Base-by-base conservation (phyloP, 92 coral and sea anemone genomes). In the Parazoanthus darwini region DNA sequence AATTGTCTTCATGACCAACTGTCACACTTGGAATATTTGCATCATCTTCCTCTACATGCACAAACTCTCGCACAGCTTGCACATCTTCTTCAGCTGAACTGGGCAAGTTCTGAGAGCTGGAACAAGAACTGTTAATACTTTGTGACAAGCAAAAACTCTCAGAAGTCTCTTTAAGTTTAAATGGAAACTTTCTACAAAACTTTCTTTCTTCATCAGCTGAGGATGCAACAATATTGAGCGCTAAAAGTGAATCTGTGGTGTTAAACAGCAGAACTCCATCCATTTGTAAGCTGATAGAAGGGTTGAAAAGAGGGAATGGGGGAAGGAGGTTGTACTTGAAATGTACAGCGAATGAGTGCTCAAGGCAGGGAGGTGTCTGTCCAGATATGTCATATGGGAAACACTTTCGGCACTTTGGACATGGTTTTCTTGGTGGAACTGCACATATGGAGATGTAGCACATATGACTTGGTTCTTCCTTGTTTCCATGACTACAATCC, bases 401-500 rank as follows among this genome's bases (percentile, higher is more conserved):
- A 29, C 43, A 44, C 29, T 36, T 56, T 85, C 67, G 66, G 90
- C 98, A 94, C 13, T 38, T 63, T 3, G 77, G 18, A 35, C 98
- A 94, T 9, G 93, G 92, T 13, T 13, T 87, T 16, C 85, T 46
- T 68, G 99, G 91, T 36, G 95, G 95, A 11, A 90, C 93, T 1
- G 96, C 89, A 88, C 98, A 95, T 11, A 96, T 76, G 8, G 99
- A 92, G 56, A 96, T 90, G 66, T 95, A 93, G 91, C 98, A 93
- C 79, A 88, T 90, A 36, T 89, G 92, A 74, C 94, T 88, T 75
- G 91, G 90, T 74, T 92, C 95, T 78, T 88, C 95, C 81, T 50
- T 80, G 73, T 54, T 80, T 6, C 85, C 85, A 33, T 80, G 50
- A 26, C 85, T 80, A 42, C 36, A 25, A 42, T 0, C 50, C 35